phyloP scores from a whole-genome alignment of 2,797 vertebrate genomes.

The Spinus olivaceus region DNA sequence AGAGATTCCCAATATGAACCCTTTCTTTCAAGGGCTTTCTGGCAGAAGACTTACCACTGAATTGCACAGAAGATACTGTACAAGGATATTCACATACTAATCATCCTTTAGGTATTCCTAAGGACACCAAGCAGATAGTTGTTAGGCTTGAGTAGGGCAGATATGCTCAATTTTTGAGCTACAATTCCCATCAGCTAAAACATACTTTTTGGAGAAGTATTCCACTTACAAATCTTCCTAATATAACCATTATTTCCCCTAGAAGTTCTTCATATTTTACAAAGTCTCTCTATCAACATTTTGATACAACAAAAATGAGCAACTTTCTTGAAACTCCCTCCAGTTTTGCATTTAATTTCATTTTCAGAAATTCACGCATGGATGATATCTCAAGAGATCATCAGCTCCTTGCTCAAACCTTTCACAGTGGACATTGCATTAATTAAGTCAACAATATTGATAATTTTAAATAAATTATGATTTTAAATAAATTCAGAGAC shows the following conservation, averaged over 20 bases:
- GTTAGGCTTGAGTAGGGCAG: background rate
- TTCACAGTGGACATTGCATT: background rate
- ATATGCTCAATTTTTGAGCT: background rate
- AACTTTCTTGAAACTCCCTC: background rate
- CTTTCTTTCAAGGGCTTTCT: background rate
- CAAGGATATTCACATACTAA: background rate
- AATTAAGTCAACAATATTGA: background rate
- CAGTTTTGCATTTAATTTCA: background rate
- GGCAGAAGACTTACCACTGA: background rate
- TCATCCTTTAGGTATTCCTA: background rate
- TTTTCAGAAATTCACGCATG: background rate
- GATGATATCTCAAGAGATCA: background rate
- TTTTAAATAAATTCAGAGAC: background rate
- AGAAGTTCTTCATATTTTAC: background rate
- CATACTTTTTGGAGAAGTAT: background rate
- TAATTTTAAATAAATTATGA: background rate
- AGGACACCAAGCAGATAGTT: background rate
- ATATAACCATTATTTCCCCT: background rate
- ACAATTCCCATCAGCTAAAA: background rate
- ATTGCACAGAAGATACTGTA: background rate
- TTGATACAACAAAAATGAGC: background rate
- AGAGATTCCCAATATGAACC: background rate
- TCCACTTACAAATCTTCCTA: background rate
- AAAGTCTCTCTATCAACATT: background rate
- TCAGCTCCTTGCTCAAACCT: background rate